Evolutionary conservation across 1,140 invertebrate species (phyloP), one percentile per base, ranked within the genome.

Genomic region (Ceratina australensis): DNA sequence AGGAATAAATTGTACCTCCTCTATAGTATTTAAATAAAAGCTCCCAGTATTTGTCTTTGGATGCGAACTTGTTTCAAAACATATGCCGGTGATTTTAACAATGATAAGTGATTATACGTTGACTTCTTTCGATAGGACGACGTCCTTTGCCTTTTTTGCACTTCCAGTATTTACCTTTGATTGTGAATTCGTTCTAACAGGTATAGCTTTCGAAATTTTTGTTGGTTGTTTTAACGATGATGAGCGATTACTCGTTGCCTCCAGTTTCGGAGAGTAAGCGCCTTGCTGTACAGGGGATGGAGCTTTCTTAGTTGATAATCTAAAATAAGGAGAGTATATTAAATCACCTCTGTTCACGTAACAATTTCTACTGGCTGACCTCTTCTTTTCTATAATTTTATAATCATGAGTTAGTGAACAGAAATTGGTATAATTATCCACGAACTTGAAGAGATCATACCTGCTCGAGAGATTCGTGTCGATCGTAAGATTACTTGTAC

Each of bases 151-250:
- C n/a, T 61, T 69, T 16, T 33, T 50, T 22, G 15, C 12, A 1
- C 59, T 24, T 33, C n/a, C 42, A 16, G 72, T 28, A n/a, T 4
- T 59, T 26, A 28, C 49, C 24, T 75, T 75, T 7, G 42, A 4
- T 49, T 75, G 54, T 12, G 74, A 3, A 22, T 52, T 76, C 52
- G 16, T 3, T 50, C 33, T 75, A 18, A 52, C n/a, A 4, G 73
- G 42, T 59, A 33, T 68, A 4, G 65, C 2, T 24, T 76, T 69
- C 0, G 20, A 52, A 2, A 76, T n/a, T 69, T 69, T 76, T 15
- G 74, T 52, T 2, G 74, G 74, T 42, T 56, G 47, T 24, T 76
- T 76, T 3, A 76, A n/a, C 65, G 69, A 68, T 7, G 72, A 54
- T 4, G 18, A 33, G 15, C 74, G 65, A 52, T 1, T 49, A 12